Conservation (phyloP, 92 coral and sea anemone genomes). For the Muricea muricata region DNA sequence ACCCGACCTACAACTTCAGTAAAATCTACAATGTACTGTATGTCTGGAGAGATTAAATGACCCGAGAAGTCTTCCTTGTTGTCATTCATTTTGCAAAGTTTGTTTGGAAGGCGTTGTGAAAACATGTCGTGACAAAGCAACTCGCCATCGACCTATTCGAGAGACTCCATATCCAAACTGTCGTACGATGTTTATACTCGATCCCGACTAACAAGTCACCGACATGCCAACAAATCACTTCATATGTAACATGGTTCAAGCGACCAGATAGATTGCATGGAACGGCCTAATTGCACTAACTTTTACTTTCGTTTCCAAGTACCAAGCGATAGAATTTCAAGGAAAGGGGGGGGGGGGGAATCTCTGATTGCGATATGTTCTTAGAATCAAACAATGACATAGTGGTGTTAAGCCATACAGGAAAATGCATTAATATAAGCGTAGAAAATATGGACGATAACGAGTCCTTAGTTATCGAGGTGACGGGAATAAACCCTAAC, state of each 20-base stretch:
- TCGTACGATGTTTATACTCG: neutral
- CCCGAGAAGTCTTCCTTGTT: too few species aligned
- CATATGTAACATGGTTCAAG: too few species aligned
- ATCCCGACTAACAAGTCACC: neutral
- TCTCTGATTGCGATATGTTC: neutral
- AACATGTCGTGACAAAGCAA: too few species aligned
- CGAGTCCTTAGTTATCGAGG: neutral
- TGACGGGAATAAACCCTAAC: constrained; percentile 11
- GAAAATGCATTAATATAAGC: neutral
- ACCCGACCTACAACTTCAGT: too few species aligned
- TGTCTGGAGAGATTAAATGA: too few species aligned
- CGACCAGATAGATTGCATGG: neutral
- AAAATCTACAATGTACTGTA: too few species aligned
- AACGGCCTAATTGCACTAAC: neutral
- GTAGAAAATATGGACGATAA: constrained; percentile 17
- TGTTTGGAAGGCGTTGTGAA: too few species aligned
- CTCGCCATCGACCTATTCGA: too few species aligned
- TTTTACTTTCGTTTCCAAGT: neutral
- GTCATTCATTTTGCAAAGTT: too few species aligned
- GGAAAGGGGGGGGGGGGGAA: neutral
- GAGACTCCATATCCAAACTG: too few species aligned
- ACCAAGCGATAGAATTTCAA: neutral
- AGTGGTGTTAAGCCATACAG: neutral
- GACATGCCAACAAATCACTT: too few species aligned
- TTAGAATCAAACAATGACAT: neutral